A percentile compares a stretch with the other conserved stretches of the same genome.
Evolutionary conservation across 2,113 vertebrate species (phyloP).

Genomic region (Agelaius tricolor): DNA sequence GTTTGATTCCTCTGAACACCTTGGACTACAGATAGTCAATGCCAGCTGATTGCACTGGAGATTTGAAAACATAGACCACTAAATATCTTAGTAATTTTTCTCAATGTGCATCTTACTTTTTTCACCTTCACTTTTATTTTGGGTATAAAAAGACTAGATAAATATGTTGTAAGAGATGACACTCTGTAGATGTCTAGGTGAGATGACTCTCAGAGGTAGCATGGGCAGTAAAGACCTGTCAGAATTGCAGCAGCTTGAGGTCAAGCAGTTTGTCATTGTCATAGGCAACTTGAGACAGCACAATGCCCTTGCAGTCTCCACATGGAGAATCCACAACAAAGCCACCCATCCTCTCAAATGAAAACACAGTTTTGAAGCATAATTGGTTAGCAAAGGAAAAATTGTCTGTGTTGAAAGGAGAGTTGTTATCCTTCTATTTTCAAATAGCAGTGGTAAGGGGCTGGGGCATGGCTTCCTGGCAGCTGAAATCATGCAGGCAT

Average conservation of each 20-base stretch:
- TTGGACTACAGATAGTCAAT: background rate
- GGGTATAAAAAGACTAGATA: background rate
- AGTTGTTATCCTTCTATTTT: background rate
- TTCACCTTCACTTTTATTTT: background rate
- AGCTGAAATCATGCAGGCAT: background rate
- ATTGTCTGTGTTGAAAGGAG: background rate
- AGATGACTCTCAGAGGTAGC: background rate
- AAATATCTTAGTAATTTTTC: background rate
- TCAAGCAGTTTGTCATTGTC: background rate
- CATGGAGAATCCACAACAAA: background rate
- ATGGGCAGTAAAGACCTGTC: background rate
- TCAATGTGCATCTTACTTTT: background rate
- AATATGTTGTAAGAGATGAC: background rate
- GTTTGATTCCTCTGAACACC: background rate
- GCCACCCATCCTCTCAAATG: background rate
- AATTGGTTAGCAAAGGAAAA: background rate
- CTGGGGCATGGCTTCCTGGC: background rate
- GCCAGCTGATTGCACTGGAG: background rate
- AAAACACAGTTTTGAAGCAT: background rate
- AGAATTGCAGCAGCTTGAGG: background rate
- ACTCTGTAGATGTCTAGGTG: fast-evolving
- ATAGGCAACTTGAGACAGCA: background rate
- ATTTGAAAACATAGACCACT: background rate
- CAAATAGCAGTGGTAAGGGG: background rate
- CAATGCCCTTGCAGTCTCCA: background rate